Evolutionary conservation across 2,888 invertebrate genomes (phyloP).

Genomic region (Acronicta psi): DNA sequence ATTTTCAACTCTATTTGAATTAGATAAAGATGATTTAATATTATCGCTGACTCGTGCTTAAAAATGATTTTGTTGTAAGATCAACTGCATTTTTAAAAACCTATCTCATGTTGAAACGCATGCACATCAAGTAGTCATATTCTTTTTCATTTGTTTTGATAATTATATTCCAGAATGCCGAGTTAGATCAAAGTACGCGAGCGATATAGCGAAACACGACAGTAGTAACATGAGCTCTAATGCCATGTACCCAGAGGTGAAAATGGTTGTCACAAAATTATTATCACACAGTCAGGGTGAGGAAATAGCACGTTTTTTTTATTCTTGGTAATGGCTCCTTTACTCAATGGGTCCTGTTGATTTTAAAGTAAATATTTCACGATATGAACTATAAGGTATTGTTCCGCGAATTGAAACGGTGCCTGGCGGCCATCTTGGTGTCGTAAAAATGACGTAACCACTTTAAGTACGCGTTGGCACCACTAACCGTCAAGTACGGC

Average conservation of each 20-base stretch:
- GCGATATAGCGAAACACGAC: conserved; percentile 66
- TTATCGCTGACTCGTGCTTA: too few relatives aligned
- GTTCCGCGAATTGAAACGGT: too few relatives aligned
- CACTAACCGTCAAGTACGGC: too few relatives aligned
- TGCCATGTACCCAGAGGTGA: conserved; percentile 80
- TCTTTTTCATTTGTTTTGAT: conserved; percentile 58
- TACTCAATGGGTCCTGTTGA: conserved; percentile 9
- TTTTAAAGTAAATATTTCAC: not conserved
- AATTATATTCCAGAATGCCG: conserved; percentile 79
- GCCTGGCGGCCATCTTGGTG: too few relatives aligned
- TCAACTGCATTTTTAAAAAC: not conserved
- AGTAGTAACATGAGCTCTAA: conserved; percentile 62
- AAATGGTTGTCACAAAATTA: conserved; percentile 84
- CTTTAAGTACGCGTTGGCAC: too few relatives aligned
- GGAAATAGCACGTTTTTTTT: conserved; percentile 51
- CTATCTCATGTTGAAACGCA: conserved; percentile 2
- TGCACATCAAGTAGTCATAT: conserved; percentile 49
- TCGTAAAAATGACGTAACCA: too few relatives aligned
- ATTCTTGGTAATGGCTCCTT: conserved; percentile 21
- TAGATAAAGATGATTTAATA: too few relatives aligned
- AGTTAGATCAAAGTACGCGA: conserved; percentile 67
- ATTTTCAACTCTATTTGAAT: too few relatives aligned
- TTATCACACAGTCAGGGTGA: conserved; percentile 82
- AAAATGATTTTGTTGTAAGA: too few relatives aligned
- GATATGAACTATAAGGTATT: not conserved